Base-by-base conservation (phyloP, 64 coral and sea anemone species). In the Actinia equina region DNA sequence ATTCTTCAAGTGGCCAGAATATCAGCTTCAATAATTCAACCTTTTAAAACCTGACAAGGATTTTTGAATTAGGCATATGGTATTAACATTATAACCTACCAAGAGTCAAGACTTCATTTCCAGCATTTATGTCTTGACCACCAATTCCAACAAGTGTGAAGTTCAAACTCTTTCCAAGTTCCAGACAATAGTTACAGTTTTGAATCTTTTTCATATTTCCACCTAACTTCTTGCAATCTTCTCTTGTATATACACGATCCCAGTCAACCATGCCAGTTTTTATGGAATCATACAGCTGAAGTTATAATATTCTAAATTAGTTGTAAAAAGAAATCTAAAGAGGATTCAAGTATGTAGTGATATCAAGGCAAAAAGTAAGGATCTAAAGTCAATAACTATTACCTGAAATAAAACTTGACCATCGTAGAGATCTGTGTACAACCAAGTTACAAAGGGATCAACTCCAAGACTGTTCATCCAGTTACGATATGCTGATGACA, bases 391-490 rank as follows among this genome's bases (percentile, higher is more conserved):
- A 63, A 23, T 65, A 65, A n/a, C 62, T 15, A 15, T 74, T 88
- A 99, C 97, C 91, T 99, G 93, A 37, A 99, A 90, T 84, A 99
- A 83, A 12, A 99, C 52, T 23, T 95, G 69, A 2, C 97, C 97
- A 99, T 90, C 92, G 84, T 84, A 92, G n/a, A 99, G 92, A 58
- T 99, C 93, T 17, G 89, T 95, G 65, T 99, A 99, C 80, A 99
- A 71, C 85, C 91, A 85, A 85, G 89, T 99, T 5, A 99, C 93
- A 80, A 85, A 91, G 18, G 93, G 97, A 60, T 93, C 86, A 3
- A 92, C 93, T 53, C 97, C 97, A 59, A 99, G 85, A 25, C 97
- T 99, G 97, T 99, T 99, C 93, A 99, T 99, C 97, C 97, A 99
- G 78, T 99, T 99, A 22, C 97, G 97, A 80, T 87, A 99, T 17